phyloP scores from a whole-genome alignment of 2,797 vertebrate genomes.

The Pelochelys cantorii region DNA sequence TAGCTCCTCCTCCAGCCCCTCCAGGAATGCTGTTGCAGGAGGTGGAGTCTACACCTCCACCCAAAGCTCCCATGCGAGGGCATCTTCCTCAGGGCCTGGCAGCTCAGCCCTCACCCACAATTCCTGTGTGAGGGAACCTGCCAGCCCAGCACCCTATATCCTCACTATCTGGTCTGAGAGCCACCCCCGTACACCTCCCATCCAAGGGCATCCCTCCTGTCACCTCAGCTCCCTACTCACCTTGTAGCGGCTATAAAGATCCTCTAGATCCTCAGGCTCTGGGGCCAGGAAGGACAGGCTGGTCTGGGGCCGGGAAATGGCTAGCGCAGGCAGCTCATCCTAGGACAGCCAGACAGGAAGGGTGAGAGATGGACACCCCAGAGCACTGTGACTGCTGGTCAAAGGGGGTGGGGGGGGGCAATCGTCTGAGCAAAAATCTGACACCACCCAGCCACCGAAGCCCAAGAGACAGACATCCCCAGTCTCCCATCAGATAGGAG shows the following conservation, averaged over 20 bases:
- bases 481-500: neutral
- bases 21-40: neutral
- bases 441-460: neutral
- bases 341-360: conserved; percentile 49
- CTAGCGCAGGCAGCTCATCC: conserved; percentile 89
- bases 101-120: neutral
- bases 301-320: conserved; percentile 88
- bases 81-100: neutral
- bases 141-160: neutral
- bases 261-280: conserved; percentile 93
- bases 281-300: conserved; percentile 91
- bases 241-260: conserved; percentile 95
- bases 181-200: neutral
- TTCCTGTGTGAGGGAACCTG: neutral
- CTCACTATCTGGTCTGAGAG: neutral
- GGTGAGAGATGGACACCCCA: neutral
- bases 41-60: neutral
- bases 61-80: too few species aligned
- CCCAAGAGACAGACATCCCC: neutral
- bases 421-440: neutral
- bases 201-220: neutral
- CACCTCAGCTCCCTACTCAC: conserved; percentile 66
- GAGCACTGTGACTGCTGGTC: neutral
- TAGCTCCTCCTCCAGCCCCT: neutral
- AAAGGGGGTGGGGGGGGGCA: neutral